These are phyloP conservation scores for Diglossa brunneiventris DNA, from an alignment of 2,113 vertebrate genomes.

Conservation along the genomic window DNA sequence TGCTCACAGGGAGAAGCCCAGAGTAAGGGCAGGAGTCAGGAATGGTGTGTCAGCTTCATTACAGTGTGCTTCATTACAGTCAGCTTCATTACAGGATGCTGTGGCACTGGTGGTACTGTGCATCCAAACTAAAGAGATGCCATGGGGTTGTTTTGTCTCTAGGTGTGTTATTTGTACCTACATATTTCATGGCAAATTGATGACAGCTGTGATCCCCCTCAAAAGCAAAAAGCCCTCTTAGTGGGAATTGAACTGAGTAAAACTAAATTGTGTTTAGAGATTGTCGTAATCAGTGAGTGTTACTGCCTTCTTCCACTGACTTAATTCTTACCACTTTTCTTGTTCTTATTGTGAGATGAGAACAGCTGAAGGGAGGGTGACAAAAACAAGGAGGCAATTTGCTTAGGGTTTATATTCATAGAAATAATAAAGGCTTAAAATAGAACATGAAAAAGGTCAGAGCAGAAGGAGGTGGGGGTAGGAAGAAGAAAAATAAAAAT, in stretches of 20 bases:
- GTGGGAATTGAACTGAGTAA: neutral
- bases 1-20: neutral
- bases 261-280: neutral
- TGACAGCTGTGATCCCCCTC: neutral
- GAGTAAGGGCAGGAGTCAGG: neutral
- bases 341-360: neutral
- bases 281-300: no score
- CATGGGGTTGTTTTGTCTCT: neutral
- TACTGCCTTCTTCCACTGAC: neutral
- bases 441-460: neutral
- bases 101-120: neutral
- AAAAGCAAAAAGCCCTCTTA: neutral
- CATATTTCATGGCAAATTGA: neutral
- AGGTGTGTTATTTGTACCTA: accelerated
- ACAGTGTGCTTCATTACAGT: no score
- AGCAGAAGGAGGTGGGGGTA: neutral
- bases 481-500: neutral
- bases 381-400: neutral
- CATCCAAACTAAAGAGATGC: neutral
- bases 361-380: neutral
- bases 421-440: neutral
- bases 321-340: neutral
- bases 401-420: neutral
- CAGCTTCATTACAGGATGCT: neutral
- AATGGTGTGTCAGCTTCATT: neutral